Percentiles rank a stretch among this genome's conserved stretches.
Conservation (phyloP, 2,888 invertebrate genomes). For the Sarcophaga subvicina region DNA sequence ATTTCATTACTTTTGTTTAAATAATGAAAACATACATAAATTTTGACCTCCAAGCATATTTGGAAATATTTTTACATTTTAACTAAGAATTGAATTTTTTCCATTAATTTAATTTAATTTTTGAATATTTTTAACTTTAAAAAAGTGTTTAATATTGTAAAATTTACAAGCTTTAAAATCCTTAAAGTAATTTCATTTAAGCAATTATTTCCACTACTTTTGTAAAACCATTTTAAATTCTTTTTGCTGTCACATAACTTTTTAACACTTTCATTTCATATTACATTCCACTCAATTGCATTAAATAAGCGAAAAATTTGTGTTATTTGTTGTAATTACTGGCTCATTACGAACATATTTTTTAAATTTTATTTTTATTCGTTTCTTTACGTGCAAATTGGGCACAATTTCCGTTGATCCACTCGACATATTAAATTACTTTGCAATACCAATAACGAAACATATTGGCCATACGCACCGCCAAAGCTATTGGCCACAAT, state of each 20-base stretch:
- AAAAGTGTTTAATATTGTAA: no score
- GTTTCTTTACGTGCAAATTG: not conserved
- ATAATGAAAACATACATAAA: no score
- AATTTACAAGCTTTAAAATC: no score
- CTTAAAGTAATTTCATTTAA: no score
- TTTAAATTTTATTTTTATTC: not conserved
- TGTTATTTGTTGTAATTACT: slow-evolving; percentile 20
- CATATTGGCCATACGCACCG: slow-evolving; percentile 19
- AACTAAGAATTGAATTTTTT: no score
- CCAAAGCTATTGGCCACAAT: not conserved
- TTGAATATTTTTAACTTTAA: no score
- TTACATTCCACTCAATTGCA: not conserved
- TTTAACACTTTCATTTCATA: not conserved
- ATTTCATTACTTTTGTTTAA: no score
- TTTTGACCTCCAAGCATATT: no score
- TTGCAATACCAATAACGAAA: not conserved
- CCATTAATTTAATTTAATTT: no score
- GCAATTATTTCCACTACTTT: not conserved
- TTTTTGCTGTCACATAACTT: not conserved
- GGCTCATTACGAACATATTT: slow-evolving; percentile 8
- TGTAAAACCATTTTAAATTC: not conserved
- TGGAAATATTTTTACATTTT: no score
- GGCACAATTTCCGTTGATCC: not conserved
- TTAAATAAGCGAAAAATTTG: not conserved
- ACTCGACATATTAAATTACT: not conserved